These are phyloP conservation scores for Cydia fagiglandana DNA, from an alignment of 1,140 invertebrate species.

Conservation along the genomic window DNA sequence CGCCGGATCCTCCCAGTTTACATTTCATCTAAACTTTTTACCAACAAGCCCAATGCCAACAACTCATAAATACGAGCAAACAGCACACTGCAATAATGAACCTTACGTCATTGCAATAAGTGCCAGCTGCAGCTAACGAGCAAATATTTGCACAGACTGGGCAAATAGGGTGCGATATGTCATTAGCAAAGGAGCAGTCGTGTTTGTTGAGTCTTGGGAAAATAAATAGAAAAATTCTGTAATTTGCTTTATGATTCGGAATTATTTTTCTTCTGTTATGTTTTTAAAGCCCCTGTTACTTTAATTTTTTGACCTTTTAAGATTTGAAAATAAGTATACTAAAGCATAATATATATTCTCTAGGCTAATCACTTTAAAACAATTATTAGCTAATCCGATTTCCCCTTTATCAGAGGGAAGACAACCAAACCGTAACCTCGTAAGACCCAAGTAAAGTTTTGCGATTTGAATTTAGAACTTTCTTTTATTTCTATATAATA, in stretches of 20 bases:
- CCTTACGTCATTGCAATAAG: conserved; percentile 32
- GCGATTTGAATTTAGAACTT: no score
- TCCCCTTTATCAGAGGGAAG: no score
- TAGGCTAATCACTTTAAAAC: no score
- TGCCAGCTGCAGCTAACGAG: neutral
- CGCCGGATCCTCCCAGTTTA: conserved; percentile 38
- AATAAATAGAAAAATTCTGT: neutral
- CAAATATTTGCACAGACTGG: neutral
- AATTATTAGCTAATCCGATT: no score
- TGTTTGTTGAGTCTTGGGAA: neutral
- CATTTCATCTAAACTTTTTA: neutral
- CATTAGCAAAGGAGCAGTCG: conserved; percentile 35
- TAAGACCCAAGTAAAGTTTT: no score
- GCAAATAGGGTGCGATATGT: conserved; percentile 39
- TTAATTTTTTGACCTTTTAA: neutral
- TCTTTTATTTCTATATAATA: no score
- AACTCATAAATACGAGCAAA: conserved; percentile 24
- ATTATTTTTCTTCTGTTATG: neutral
- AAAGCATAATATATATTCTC: no score
- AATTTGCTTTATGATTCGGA: neutral
- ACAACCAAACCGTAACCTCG: no score
- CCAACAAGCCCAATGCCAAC: conserved; percentile 32
- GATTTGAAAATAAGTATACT: no score
- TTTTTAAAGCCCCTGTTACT: neutral
- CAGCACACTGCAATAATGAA: conserved; percentile 33